These are phyloP conservation scores for Laticauda colubrina DNA, from an alignment of 2,113 vertebrate genomes.

Conservation along the genomic window DNA sequence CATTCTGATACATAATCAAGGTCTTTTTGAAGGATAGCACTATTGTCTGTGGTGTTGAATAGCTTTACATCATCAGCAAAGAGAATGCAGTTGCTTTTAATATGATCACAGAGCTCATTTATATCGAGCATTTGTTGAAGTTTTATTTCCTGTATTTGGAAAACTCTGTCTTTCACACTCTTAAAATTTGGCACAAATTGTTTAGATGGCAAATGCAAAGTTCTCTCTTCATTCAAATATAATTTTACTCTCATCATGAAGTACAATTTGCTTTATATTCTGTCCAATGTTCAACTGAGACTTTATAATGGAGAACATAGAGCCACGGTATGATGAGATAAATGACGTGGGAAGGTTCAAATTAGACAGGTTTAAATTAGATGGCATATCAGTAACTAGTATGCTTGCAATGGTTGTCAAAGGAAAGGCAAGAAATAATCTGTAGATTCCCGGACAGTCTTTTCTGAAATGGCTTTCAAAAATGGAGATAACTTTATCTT, in stretches of 20 bases:
- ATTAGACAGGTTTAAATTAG: no score
- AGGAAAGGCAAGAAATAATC: not conserved
- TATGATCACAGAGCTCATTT: no score
- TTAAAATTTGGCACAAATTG: not conserved
- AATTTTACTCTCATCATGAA: not conserved
- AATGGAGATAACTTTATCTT: slow-evolving; percentile 5
- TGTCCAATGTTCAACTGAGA: not conserved
- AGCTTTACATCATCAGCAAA: no score
- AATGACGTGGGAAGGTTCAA: not conserved
- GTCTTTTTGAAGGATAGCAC: no score
- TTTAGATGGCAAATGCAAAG: not conserved
- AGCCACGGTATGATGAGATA: no score
- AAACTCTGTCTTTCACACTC: not conserved
- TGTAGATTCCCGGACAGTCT: not conserved
- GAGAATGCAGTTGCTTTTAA: no score
- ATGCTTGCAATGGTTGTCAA: not conserved
- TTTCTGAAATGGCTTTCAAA: slow-evolving; percentile 5
- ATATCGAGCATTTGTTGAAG: not conserved
- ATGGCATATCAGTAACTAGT: no score
- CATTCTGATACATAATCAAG: no score
- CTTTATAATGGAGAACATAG: not conserved
- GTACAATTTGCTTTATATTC: not conserved
- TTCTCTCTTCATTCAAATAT: not conserved
- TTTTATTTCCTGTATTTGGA: not conserved
- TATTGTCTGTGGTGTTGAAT: no score